A percentile compares a stretch with the other conserved stretches of the same genome.
Conservation (phyloP, 2,113 vertebrate species). For the Pholis gunnellus region DNA sequence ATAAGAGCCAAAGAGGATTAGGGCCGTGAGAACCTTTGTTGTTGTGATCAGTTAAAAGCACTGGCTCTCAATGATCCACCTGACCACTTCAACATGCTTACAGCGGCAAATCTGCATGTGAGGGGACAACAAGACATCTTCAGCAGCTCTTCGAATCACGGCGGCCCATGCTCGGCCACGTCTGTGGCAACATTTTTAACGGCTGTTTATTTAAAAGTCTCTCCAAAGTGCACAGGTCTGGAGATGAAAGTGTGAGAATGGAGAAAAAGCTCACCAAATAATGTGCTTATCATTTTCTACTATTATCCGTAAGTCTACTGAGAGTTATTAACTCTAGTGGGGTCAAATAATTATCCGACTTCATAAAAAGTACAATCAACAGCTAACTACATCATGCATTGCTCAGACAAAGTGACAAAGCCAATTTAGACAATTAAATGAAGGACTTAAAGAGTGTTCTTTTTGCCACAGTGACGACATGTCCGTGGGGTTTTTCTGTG, state of each 20-base stretch:
- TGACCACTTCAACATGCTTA: slow-evolving; percentile 70
- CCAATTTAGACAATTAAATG: not conserved
- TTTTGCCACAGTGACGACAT: not conserved
- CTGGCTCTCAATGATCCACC: slow-evolving; percentile 70
- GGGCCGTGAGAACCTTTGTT: slow-evolving; percentile 81
- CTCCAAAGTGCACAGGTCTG: not conserved
- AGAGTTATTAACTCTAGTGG: not conserved
- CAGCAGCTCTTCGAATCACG: not conserved
- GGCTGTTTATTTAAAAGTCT: not conserved
- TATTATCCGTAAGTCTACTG: not conserved
- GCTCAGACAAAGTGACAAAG: not conserved
- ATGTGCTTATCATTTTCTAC: not conserved
- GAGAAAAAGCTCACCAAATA: not conserved
- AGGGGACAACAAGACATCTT: slow-evolving; percentile 37
- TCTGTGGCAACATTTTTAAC: not conserved
- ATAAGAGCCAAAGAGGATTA: slow-evolving; percentile 83
- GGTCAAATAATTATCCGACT: not conserved
- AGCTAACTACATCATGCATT: not conserved
- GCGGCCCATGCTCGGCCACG: not conserved
- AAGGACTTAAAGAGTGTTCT: no score
- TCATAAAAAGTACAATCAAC: not conserved
- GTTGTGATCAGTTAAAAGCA: slow-evolving; percentile 82
- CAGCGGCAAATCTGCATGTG: slow-evolving; percentile 58
- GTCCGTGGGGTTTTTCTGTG: not conserved
- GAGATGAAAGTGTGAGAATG: not conserved